phyloP scores from a whole-genome alignment of 1,140 invertebrate genomes.

The Protaetia brevitarsis region DNA sequence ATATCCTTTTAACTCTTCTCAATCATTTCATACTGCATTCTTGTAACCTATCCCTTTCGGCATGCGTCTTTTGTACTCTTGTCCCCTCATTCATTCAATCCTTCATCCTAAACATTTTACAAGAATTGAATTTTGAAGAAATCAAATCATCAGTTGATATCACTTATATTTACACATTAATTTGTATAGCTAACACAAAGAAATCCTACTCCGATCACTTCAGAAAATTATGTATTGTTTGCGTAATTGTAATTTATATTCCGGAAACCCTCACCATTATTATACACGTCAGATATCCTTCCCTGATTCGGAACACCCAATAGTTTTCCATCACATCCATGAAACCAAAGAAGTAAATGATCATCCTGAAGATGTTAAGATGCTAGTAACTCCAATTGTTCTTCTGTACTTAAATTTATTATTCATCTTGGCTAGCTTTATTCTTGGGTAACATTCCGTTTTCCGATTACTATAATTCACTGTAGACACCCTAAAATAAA shows the following conservation, averaged over 20 bases:
- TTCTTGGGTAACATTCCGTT: background rate
- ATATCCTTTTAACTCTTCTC: too few species aligned
- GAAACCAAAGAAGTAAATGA: constrained; percentile 8
- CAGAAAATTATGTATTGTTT: background rate
- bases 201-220: too few species aligned
- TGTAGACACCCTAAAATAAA: background rate
- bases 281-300: background rate
- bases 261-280: background rate
- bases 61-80: too few species aligned
- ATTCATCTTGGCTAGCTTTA: background rate
- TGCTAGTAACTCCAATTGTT: background rate
- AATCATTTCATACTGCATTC: too few species aligned
- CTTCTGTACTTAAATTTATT: background rate
- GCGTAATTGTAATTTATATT: background rate
- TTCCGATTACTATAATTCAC: background rate
- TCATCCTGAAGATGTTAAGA: background rate
- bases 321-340: background rate
- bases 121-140: too few species aligned
- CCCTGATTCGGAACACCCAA: background rate
- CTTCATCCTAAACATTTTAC: too few species aligned
- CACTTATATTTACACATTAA: too few species aligned
- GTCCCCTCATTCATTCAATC: too few species aligned
- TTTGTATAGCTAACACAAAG: too few species aligned
- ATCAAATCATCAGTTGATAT: too few species aligned
- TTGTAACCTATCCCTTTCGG: too few species aligned